Conservation (phyloP, 2,888 invertebrate species). For the Thecocarcelia acutangulata region DNA sequence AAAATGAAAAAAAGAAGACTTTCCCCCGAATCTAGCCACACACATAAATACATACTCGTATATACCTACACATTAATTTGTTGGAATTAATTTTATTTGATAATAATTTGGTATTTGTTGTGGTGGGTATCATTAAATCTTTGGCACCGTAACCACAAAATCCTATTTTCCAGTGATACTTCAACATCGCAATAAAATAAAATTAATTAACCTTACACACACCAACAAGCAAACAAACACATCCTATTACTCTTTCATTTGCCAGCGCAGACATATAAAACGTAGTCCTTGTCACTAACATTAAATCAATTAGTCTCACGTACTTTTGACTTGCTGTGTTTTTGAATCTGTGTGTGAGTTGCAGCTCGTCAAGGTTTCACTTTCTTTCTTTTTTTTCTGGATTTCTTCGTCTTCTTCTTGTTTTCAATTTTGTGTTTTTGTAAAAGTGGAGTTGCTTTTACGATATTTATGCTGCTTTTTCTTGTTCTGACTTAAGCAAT, state of each 20-base stretch:
- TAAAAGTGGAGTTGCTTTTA: constrained; percentile 17
- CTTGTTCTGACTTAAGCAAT: constrained; percentile 17
- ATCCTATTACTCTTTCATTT: no score
- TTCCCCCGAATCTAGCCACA: no score
- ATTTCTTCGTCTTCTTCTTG: no score
- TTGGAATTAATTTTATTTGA: constrained; percentile 32
- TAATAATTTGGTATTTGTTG: constrained; percentile 34
- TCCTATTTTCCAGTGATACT: constrained; percentile 66
- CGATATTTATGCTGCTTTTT: constrained; percentile 1
- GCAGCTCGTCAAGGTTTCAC: constrained; percentile 65
- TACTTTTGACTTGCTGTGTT: constrained; percentile 46
- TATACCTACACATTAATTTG: not conserved
- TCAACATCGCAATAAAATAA: constrained; percentile 69
- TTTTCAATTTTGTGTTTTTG: constrained; percentile 31
- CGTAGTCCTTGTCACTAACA: constrained; percentile 65
- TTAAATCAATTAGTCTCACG: constrained; percentile 70
- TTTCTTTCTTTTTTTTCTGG: constrained; percentile 21
- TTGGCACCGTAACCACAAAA: constrained; percentile 66
- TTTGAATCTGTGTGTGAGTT: not conserved
- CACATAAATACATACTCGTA: no score
- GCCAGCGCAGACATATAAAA: not conserved
- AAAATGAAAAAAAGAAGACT: not conserved
- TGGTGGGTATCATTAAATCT: constrained; percentile 56
- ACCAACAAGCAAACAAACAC: constrained; percentile 14
- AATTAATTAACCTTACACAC: constrained; percentile 70